Evolutionary conservation across 2,888 invertebrate genomes (phyloP).

Genomic region (Acrocyrtus sp.): DNA sequence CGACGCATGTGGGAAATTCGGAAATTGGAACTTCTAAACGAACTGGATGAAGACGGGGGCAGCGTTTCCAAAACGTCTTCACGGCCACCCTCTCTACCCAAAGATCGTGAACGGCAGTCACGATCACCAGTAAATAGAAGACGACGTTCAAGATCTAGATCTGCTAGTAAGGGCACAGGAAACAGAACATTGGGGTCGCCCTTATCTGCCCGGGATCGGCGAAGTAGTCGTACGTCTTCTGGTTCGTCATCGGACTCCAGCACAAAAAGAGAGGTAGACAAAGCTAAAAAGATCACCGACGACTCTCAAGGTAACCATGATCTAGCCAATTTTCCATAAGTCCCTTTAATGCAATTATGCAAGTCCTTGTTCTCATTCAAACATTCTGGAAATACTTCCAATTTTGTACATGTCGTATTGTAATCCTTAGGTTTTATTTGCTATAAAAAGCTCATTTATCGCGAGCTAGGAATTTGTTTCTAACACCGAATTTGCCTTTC

Average conservation of each 20-base stretch:
- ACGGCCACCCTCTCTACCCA: too few relatives aligned
- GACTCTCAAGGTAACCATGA: constrained; percentile 36
- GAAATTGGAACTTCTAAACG: constrained; percentile 11
- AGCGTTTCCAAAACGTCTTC: too few relatives aligned
- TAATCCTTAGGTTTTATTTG: too few relatives aligned
- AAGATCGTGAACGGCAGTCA: too few relatives aligned
- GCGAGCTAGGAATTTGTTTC: background rate
- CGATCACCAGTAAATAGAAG: constrained; percentile 11
- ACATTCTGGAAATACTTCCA: too few relatives aligned
- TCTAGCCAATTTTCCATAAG: constrained; percentile 6
- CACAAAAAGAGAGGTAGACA: constrained; percentile 54
- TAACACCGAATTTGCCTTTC: too few relatives aligned
- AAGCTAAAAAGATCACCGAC: constrained; percentile 42
- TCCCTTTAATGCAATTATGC: too few relatives aligned
- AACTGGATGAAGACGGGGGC: background rate
- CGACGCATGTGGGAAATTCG: constrained; percentile 48
- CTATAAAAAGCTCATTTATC: constrained; percentile 1
- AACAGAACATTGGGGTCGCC: too few relatives aligned
- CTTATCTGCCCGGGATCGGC: background rate
- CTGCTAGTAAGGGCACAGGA: constrained; percentile 5
- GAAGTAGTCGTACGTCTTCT: constrained; percentile 12
- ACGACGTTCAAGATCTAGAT: constrained; percentile 29
- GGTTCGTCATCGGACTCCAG: constrained; percentile 11
- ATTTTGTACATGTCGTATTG: too few relatives aligned
- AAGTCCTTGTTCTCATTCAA: too few relatives aligned